Percentiles rank a stretch among this genome's conserved stretches.
phyloP scores from a whole-genome alignment of 2,888 invertebrate genomes.

The Acronicta leporina region DNA sequence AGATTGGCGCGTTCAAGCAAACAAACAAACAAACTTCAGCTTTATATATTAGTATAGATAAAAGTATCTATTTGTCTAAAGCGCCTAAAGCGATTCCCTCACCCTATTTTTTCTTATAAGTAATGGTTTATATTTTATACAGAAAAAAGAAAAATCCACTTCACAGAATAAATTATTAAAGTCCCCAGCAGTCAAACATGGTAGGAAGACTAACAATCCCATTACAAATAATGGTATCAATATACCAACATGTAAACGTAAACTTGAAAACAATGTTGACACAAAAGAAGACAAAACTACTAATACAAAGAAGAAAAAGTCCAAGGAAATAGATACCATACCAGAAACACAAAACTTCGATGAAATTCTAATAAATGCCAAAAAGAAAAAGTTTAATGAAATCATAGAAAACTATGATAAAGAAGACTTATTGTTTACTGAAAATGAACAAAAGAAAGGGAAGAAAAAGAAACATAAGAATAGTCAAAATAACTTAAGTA shows the following conservation, averaged over 20 bases:
- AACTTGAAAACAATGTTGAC: conserved; percentile 31
- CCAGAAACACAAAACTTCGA: conserved; percentile 69
- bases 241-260: conserved; percentile 37
- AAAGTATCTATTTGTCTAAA: too few species aligned
- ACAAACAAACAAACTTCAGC: too few species aligned
- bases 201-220: conserved; percentile 25
- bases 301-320: conserved; percentile 37
- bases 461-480: conserved; percentile 36
- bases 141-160: conserved; percentile 35
- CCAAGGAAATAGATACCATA: conserved; percentile 49
- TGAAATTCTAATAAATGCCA: conserved; percentile 69
- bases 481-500: conserved; percentile 4
- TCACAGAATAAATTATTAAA: conserved; percentile 7
- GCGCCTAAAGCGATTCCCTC: too few species aligned
- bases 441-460: conserved; percentile 51
- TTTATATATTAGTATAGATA: too few species aligned
- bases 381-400: conserved; percentile 73
- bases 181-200: conserved; percentile 27
- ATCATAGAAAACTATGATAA: conserved; percentile 64
- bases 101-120: too few species aligned
- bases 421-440: conserved; percentile 62
- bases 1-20: too few species aligned
- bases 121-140: conserved; percentile 2
- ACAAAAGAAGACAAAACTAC: conserved; percentile 40
- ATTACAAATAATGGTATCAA: conserved; percentile 27